These are phyloP conservation scores for Brachyalestes nurse DNA, from an alignment of 2,797 vertebrate genomes.

Conservation along the genomic window DNA sequence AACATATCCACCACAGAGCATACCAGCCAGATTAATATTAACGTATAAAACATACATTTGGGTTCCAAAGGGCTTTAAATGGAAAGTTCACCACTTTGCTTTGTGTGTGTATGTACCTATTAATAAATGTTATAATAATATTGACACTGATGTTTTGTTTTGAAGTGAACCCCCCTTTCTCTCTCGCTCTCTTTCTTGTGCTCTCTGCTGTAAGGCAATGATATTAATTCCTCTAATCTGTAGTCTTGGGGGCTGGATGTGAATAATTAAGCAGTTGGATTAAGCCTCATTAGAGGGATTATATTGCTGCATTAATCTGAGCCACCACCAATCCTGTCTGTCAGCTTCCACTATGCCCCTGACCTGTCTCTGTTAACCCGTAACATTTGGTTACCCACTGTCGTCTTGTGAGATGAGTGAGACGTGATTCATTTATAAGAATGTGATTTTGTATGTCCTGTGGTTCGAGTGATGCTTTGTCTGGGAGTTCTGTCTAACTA, in stretches of 20 bases:
- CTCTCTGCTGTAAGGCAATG: slow-evolving; percentile 35
- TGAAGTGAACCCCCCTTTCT: not conserved
- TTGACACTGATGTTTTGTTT: no score
- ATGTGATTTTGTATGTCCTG: not conserved
- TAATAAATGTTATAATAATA: no score
- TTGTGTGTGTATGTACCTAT: no score
- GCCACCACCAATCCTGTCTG: not conserved
- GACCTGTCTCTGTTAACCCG: slow-evolving; percentile 34
- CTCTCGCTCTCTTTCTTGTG: not conserved
- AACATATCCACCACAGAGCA: no score
- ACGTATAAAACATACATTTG: no score
- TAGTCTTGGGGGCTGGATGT: slow-evolving; percentile 59
- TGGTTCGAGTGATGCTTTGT: not conserved
- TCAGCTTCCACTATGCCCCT: slow-evolving; percentile 24
- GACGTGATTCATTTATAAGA: no score
- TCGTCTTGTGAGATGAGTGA: not conserved
- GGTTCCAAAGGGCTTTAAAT: no score
- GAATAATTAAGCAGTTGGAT: slow-evolving; percentile 67
- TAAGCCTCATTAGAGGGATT: slow-evolving; percentile 57
- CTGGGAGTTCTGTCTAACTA: not conserved
- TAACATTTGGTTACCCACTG: not conserved
- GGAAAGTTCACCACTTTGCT: no score
- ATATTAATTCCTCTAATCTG: slow-evolving; percentile 67
- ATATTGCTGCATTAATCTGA: slow-evolving; percentile 40
- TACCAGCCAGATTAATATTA: no score